These are phyloP conservation scores for Eonycteris spelaea DNA, from an alignment of 2,113 vertebrate genomes.

Conservation along the genomic window DNA sequence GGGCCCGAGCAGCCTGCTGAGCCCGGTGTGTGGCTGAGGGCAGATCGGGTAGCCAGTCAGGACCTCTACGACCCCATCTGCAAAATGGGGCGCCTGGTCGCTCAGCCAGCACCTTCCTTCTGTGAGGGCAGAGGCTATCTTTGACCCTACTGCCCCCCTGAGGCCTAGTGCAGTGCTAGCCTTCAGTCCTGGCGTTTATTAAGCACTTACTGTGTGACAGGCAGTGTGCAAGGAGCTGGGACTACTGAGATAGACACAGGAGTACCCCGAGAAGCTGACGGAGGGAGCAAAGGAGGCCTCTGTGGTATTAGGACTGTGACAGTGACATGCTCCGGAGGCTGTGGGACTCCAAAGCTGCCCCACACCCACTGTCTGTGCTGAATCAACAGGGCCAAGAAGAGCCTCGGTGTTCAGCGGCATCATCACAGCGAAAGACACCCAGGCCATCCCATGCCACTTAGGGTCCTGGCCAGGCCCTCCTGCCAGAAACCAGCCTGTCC, in stretches of 20 bases:
- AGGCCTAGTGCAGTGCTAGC: background rate
- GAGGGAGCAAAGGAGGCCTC: background rate
- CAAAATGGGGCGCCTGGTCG: background rate
- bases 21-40: background rate
- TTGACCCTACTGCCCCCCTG: background rate
- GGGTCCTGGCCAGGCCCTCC: background rate
- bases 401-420: background rate
- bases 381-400: background rate
- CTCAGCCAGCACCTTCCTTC: background rate
- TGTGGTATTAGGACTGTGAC: background rate
- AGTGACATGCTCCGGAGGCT: background rate
- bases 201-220: background rate
- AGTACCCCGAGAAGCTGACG: background rate
- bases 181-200: background rate
- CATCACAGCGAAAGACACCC: background rate
- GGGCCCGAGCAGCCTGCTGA: background rate
- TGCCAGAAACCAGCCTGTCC: background rate
- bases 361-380: background rate
- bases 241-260: background rate
- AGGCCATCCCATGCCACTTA: background rate
- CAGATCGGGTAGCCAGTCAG: rapidly evolving
- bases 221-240: background rate
- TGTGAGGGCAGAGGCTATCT: background rate
- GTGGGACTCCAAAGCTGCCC: too few relatives aligned
- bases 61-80: background rate